Evolutionary conservation across 2,888 invertebrate species (phyloP), one percentile per base, ranked within the genome.

Genomic region (Epinotia brunnichana): DNA sequence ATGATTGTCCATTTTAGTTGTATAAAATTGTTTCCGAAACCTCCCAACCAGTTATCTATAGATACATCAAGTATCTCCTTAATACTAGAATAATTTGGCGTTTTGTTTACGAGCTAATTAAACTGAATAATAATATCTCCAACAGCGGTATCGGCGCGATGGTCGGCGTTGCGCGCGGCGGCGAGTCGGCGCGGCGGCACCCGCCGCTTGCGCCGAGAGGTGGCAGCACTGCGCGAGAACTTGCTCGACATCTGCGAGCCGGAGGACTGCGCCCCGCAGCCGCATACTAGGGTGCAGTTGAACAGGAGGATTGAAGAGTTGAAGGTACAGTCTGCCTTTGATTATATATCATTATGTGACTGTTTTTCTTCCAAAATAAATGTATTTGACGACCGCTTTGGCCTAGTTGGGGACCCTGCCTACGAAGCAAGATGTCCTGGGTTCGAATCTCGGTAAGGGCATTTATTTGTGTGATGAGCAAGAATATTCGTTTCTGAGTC

Each of bases 211-310:
- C 95, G 96, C 91, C 92, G 94, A 76, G 95, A 95, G 84, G 90
- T 95, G 85, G 90, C 93, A 70, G 94, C 94, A 51, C 90, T 95
- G 74, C 90, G 94, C 75, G 95, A 95, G 79, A 91, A 93, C 64
- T 92, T 95, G 78, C 92, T 94, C 74, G 94, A 95, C 70, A 89
- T 95, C 78, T 95, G 95, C 84, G 94, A 95, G 81, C 94, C 94
- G 83, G 87, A 94, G 80, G 85, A 95, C 94, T 90, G 94, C 90
- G 87, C 94, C 82, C 94, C 83, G 76, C 95, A 91, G 85, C 94
- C 86, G 82, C 95, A 88, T 82, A 94, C 87, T 77, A 93, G 84
- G 79, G 93, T 90, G 7, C 93, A 93, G 79, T 79, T 93, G 56
- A 89, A 91, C 71, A 86, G 92, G 63, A 87, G 93, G 67, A 93